phyloP scores from a whole-genome alignment of 2,113 vertebrate genomes.

The Gnathonemus longibarbis region DNA sequence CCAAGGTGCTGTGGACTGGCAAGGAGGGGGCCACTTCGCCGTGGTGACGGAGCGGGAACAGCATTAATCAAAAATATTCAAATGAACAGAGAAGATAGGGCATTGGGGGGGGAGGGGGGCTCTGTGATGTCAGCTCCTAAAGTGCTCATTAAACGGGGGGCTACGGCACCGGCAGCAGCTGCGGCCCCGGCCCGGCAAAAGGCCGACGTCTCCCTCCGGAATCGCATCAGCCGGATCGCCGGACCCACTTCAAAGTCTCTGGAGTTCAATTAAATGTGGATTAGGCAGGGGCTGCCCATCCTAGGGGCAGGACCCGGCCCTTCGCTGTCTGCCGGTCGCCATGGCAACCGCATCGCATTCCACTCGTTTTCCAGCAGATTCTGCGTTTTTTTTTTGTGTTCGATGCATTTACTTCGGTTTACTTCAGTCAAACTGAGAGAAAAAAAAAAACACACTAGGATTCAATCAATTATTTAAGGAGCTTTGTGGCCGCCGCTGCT shows the following conservation, averaged over 20 bases:
- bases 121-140: conserved; percentile 41
- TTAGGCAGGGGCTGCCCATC: conserved; percentile 72
- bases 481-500: not conserved
- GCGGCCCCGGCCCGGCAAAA: conserved; percentile 55
- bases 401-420: not conserved
- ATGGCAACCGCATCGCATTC: conserved; percentile 57
- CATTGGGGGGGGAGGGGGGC: conserved; percentile 7
- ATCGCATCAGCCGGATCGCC: conserved; percentile 65
- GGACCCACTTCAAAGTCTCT: conserved; percentile 94
- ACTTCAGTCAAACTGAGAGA: not conserved
- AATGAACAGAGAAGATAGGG: conserved; percentile 34
- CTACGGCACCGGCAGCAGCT: conserved; percentile 56
- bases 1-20: conserved; percentile 42
- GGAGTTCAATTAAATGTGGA: conserved; percentile 99
- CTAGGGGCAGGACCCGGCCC: conserved; percentile 62
- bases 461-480: not conserved
- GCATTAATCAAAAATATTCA: conserved; percentile 64
- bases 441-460: not conserved
- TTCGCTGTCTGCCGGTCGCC: conserved; percentile 58
- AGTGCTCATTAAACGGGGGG: conserved; percentile 66
- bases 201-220: conserved; percentile 46
- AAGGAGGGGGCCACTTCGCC: conserved; percentile 39
- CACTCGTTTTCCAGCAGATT: not conserved
- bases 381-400: not conserved
- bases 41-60: conserved; percentile 32